Percentiles rank a stretch among this genome's conserved stretches.
Evolutionary conservation across 2,888 invertebrate species (phyloP).

Genomic region (Mimachlamys varia): DNA sequence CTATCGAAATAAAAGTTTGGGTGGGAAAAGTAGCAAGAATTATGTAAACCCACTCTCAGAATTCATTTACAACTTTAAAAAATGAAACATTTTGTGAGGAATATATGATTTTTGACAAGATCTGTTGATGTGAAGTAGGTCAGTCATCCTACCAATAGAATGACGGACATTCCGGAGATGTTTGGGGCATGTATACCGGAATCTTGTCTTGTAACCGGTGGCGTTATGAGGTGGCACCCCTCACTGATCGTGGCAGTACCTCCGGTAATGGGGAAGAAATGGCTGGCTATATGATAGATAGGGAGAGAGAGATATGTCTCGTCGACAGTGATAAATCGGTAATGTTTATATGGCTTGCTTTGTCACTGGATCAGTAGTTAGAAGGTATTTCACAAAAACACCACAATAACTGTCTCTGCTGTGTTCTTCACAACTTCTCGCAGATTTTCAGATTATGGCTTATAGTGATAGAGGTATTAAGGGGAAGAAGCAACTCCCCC

Average conservation of each 20-base stretch:
- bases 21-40: conserved; percentile 12
- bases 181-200: neutral
- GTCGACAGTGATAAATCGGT: neutral
- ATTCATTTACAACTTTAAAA: neutral
- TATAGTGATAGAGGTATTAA: neutral
- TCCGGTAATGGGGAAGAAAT: neutral
- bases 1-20: neutral
- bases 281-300: neutral
- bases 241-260: neutral
- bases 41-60: neutral
- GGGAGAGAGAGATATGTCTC: neutral
- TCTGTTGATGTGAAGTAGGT: neutral
- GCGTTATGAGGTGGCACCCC: neutral
- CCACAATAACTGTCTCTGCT: neutral
- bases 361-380: neutral
- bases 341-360: neutral
- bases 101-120: neutral
- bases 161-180: neutral
- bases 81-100: neutral
- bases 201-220: neutral
- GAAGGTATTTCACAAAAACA: conserved; percentile 9
- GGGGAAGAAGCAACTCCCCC: too few relatives aligned
- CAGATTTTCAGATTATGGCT: conserved; percentile 16
- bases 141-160: neutral
- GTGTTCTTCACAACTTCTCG: neutral